Evolutionary conservation across 2,797 vertebrate genomes (phyloP), one percentile per base, ranked within the genome.

Genomic region (Coendou prehensilis): DNA sequence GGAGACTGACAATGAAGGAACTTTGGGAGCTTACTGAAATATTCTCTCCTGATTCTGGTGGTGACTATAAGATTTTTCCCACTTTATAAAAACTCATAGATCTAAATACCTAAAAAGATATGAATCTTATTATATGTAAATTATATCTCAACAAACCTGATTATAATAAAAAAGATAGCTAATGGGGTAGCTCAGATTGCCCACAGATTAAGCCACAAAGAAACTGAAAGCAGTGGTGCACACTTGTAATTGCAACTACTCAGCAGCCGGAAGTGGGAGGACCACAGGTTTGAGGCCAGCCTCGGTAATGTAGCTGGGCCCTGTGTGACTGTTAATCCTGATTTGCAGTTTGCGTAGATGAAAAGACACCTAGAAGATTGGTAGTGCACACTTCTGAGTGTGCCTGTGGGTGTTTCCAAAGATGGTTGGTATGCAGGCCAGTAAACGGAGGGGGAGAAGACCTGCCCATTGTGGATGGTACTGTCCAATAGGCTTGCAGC

Each of bases 131-230:
- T 81, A 26, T 41, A 90, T n/a, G 20, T 81, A 81, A 90, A 85
- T 89, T 57, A 69, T 71, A 63, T 45, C 28, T 61, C 33, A 83
- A 69, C 56, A 96, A 91, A 78, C 28, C 45, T 83, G 83, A 87
- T n/a, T 76, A 15, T 69, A 69, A 83, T 11, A 26, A 37, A 30
- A 82, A 87, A 50, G 15, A 52, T 11, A 87, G 56, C 47, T 93
- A 87, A 84, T 56, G 45, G n/a, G 59, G 9, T 67, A 37, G 18
- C 54, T 88, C 80, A 54, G 57, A 67, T 45, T 85, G 28, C n/a
- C n/a, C 8, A 81, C 23, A 92, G 63, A 63, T 73, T 84, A 83
- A 78, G 57, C 54, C 61, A 71, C 28, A 93, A 45, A 85, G 26
- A 75, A 75, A 23, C 22, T 4, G 33, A 47, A 5, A 13, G 22